These are phyloP conservation scores for Ceratoteleas bidentatus DNA, from an alignment of 1,140 invertebrate genomes.

Conservation along the genomic window DNA sequence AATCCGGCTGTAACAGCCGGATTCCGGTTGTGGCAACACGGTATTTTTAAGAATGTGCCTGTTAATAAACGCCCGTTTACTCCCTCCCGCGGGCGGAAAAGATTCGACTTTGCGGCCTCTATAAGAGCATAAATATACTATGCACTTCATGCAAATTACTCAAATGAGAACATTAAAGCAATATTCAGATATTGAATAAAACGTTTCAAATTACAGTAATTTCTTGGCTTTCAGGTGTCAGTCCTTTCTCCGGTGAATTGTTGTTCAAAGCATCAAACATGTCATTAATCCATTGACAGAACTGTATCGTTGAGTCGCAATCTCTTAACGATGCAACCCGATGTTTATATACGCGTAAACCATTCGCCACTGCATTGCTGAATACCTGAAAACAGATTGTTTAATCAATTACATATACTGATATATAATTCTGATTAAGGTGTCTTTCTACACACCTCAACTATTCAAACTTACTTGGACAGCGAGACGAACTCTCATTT, in stretches of 20 bases:
- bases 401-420: conserved; percentile 4
- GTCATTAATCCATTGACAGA: conserved; percentile 54
- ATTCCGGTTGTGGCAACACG: too few species aligned
- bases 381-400: conserved; percentile 27
- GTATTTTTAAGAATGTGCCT: too few species aligned
- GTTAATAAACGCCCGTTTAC: too few species aligned
- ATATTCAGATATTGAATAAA: neutral
- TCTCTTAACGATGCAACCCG: conserved; percentile 24
- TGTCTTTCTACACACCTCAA: too few species aligned
- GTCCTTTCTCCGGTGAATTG: conserved; percentile 11
- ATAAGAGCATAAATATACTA: neutral
- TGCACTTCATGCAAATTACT: conserved; percentile 2
- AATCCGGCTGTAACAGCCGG: too few species aligned
- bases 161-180: neutral
- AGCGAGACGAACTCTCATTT: too few species aligned
- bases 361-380: conserved; percentile 45
- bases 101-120: too few species aligned
- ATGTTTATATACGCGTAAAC: conserved; percentile 31
- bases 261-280: conserved; percentile 51
- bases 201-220: conserved; percentile 10
- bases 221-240: neutral
- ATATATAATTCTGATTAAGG: too few species aligned
- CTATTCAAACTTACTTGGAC: too few species aligned
- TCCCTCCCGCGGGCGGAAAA: too few species aligned
- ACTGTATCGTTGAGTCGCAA: conserved; percentile 30